A percentile compares a stretch with the other conserved stretches of the same genome.
These are phyloP conservation scores for Camponotus fellah DNA, from an alignment of 2,888 invertebrate species.

Conservation along the genomic window DNA sequence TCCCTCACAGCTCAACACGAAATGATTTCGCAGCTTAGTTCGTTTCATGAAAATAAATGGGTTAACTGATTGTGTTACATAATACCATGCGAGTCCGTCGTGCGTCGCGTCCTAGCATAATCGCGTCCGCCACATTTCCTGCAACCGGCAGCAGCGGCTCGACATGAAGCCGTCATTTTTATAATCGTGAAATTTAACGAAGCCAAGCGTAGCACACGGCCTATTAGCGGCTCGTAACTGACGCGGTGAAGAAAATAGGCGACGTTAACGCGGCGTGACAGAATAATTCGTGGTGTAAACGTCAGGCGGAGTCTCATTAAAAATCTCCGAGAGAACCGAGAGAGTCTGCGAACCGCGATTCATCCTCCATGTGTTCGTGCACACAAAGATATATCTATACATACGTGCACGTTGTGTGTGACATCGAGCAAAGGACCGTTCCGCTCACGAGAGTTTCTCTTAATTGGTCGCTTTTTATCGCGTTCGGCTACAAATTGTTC, in stretches of 20 bases:
- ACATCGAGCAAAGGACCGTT: slow-evolving; percentile 41
- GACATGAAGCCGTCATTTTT: slow-evolving; percentile 76
- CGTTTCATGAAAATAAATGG: slow-evolving; percentile 27
- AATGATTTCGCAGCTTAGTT: slow-evolving; percentile 9
- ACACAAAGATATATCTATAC: neutral
- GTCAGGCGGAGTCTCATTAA: slow-evolving; percentile 73
- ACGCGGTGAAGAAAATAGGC: slow-evolving; percentile 61
- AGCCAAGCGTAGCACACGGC: slow-evolving; percentile 67
- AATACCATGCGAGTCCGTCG: neutral
- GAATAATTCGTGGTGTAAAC: slow-evolving; percentile 82
- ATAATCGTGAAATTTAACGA: slow-evolving; percentile 79
- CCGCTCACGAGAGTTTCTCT: slow-evolving; percentile 78
- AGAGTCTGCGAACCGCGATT: slow-evolving; percentile 24
- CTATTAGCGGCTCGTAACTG: slow-evolving; percentile 81
- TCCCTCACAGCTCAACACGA: neutral
- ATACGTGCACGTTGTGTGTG: neutral
- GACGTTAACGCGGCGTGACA: slow-evolving; percentile 82
- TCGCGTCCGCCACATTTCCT: slow-evolving; percentile 27
- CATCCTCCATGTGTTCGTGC: slow-evolving; percentile 2
- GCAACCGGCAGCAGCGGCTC: neutral
- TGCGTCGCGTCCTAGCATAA: slow-evolving; percentile 22
- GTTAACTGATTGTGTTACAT: slow-evolving; percentile 19
- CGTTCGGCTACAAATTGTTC: slow-evolving; percentile 81
- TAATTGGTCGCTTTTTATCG: slow-evolving; percentile 83
- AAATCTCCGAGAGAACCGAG: slow-evolving; percentile 69